phyloP scores from a whole-genome alignment of 2,113 vertebrate species.

The Saimiri boliviensis region DNA sequence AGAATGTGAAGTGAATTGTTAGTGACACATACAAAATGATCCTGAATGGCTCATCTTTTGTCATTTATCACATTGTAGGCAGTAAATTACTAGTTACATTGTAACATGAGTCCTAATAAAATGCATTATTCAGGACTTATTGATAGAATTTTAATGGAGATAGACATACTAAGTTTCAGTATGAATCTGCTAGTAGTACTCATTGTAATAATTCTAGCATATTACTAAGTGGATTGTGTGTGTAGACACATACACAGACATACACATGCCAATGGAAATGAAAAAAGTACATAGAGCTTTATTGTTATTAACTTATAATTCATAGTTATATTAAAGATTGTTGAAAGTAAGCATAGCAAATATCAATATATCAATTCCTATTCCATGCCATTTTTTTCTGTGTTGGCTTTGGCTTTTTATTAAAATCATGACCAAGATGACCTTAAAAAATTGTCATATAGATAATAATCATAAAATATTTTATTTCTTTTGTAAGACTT shows the following conservation, averaged over 20 bases:
- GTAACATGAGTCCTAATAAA: conserved; percentile 70
- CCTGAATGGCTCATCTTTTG: conserved; percentile 72
- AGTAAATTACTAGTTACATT: conserved; percentile 76
- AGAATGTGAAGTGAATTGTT: conserved; percentile 70
- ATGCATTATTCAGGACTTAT: conserved; percentile 62
- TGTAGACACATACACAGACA: not conserved
- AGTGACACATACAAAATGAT: conserved; percentile 59
- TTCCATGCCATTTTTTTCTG: not conserved
- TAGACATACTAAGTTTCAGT: conserved; percentile 45
- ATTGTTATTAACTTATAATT: not conserved
- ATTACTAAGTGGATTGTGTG: conserved; percentile 17
- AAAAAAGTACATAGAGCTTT: not conserved
- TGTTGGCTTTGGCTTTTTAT: not conserved
- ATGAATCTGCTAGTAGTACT: conserved; percentile 14
- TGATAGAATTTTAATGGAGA: conserved; percentile 59
- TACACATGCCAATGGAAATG: not conserved
- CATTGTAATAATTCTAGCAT: conserved; percentile 29
- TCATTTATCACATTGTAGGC: conserved; percentile 65
- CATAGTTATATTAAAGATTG: not conserved
- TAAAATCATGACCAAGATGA: not conserved
- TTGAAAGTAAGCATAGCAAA: not conserved
- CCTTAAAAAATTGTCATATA: not conserved
- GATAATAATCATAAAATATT: conserved; percentile 34
- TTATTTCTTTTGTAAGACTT: conserved; percentile 47
- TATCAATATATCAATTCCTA: not conserved